Evolutionary conservation across 2,888 invertebrate genomes (phyloP), one percentile per base, ranked within the genome.

Genomic region (Limnephilus rhombicus): DNA sequence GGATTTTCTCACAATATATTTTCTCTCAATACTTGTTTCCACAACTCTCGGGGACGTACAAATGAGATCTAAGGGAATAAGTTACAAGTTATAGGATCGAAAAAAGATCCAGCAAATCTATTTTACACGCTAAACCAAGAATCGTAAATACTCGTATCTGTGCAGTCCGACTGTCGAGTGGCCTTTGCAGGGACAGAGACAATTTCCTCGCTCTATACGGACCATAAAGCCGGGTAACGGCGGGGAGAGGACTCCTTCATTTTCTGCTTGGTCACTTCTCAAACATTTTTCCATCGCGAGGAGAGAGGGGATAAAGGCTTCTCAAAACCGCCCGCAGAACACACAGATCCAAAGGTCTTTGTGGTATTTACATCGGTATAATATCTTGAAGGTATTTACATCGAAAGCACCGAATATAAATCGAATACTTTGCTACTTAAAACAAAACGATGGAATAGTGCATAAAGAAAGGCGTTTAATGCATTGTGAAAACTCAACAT

Each of bases 201-300:
- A 85, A 49, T 90, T 90, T 85, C 31, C 45, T 81, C 83, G 29
- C 41, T 90, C 83, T 68, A 34, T 34, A 90, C 85, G 90, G 85
- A 85, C 80, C 90, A 85, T 90, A 85, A 90, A 85, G 85, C 85
- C 53, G 34, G 29, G 85, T 34, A 82, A 49, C 90, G 45, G 31
- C 68, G 90, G 81, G 81, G 80, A 45, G 37, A 37, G 89, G 37
- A 37, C 81, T 41, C 41, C 41, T 89, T 89, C 80, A 89, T 89
- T 89, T 89, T 89, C 89, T 80, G 89, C 89, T 45, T 89, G 89
- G 89, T 49, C 89, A 89, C 89, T 41, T 80, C 15, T 80, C 41
- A 80, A 80, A 41, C 89, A 89, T 89, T 89, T 81, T 89, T 29
- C 68, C 81, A 15, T 31, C 86, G n/a, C 86, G 34, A 15, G 68